Conservation (phyloP, 2,888 invertebrate species). For the Calameuta filiformis region DNA sequence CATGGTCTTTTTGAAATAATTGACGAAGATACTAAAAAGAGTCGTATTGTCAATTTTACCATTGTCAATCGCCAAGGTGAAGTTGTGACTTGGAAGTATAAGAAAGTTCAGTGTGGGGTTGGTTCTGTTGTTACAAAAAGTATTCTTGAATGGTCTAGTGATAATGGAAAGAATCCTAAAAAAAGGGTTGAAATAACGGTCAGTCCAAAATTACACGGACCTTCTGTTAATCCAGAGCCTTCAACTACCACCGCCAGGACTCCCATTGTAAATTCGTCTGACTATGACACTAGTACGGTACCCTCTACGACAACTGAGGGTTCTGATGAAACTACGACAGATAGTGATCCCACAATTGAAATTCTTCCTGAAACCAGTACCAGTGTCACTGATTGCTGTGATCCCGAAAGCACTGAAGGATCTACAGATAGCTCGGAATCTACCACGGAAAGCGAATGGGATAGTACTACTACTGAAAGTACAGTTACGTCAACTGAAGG, state of each 20-base stretch:
- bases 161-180: constrained; percentile 24
- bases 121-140: constrained; percentile 39
- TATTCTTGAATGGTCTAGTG: constrained; percentile 30
- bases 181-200: constrained; percentile 44
- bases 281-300: background rate
- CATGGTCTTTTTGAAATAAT: constrained; percentile 33
- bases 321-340: background rate
- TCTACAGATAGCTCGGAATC: too few relatives aligned
- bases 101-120: constrained; percentile 36
- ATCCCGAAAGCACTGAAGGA: too few relatives aligned
- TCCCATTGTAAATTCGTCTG: background rate
- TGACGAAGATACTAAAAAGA: constrained; percentile 35
- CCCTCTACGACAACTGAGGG: background rate
- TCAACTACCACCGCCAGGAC: background rate
- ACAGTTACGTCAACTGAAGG: background rate
- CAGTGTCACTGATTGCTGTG: too few relatives aligned
- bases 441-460: too few relatives aligned
- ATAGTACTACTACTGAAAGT: background rate
- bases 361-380: background rate
- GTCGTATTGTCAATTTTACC: constrained; percentile 31
- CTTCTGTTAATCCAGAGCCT: background rate
- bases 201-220: constrained; percentile 17
- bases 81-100: constrained; percentile 29
- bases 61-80: constrained; percentile 23
- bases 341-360: background rate